Conservation (phyloP, 2,113 vertebrate genomes). For the Phalacrocorax brasilianus region DNA sequence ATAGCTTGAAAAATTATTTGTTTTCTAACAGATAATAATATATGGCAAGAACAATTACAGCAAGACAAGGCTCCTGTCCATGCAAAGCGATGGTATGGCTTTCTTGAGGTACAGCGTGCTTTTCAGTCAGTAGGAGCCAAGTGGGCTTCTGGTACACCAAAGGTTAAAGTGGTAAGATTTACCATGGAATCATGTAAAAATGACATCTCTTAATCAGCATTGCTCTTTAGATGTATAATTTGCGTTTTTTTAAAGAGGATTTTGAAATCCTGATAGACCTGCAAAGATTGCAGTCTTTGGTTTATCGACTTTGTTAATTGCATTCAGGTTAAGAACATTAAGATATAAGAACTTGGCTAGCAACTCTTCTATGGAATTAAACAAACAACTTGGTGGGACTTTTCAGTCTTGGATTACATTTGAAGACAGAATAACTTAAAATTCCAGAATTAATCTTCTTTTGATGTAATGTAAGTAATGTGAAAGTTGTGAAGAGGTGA, state of each 20-base stretch:
- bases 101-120: constrained; percentile 83
- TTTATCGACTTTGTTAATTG: not conserved
- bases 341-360: not conserved
- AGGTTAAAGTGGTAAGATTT: constrained; percentile 69
- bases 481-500: not conserved
- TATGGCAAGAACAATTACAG: constrained; percentile 77
- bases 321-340: not conserved
- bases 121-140: constrained; percentile 84
- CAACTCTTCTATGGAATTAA: not conserved
- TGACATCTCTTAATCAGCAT: not conserved
- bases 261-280: not conserved
- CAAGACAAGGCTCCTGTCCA: constrained; percentile 79
- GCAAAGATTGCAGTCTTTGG: not conserved
- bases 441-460: not conserved
- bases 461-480: not conserved
- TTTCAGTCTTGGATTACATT: not conserved
- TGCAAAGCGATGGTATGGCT: constrained; percentile 88
- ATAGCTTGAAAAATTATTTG: not conserved
- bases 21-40: constrained; percentile 73
- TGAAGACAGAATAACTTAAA: not conserved
- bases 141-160: constrained; percentile 68
- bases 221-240: not conserved
- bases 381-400: not conserved
- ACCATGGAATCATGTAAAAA: not conserved
- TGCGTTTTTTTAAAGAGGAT: not conserved